Base-by-base conservation (phyloP, 2,113 vertebrate genomes). In the Pleuronectes platessa region DNA sequence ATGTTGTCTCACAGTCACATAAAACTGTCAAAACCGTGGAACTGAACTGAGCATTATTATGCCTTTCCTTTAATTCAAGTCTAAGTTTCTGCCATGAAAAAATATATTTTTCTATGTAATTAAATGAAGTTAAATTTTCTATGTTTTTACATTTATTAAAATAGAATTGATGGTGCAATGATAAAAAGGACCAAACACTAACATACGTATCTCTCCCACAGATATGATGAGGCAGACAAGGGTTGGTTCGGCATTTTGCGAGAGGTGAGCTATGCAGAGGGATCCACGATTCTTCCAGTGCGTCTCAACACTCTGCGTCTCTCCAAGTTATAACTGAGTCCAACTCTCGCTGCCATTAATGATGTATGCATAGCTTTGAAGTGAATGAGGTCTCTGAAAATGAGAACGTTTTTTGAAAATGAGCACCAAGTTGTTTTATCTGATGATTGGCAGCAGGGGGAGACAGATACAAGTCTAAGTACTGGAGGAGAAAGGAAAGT, bases 201-300 rank as follows among this genome's bases (percentile, higher is more conserved):
- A 71, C 10, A 8, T 35, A 20, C 62, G 13, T 31, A 5, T 83
- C 21, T 77, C 74, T 65, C 42, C 61, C 47, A 49, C 90, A 95
- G 94, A 61, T 94, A 93, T 10, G 93, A 94, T 13, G 96, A 98
- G 61, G 90, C 96, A 0, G 95, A 96, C 79, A 93, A 95, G 85
- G 95, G 95, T 62, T 99, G 98, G 98, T 96, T 94, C 42, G 98
- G 98, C 0, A 95, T 99, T 13, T 91, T 99, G 15, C 88, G 97
- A 45, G 97, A 99, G 90, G 96, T 99, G 0, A 90, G 94, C 60
- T 98, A 96, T 0, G 97, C 97, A 0, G 95, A 95, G 0, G 95
- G 96, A 0, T 94, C 98, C 83, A 96, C 97, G 0, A 94, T 98
- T 81, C 91, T 98, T 0, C 92, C 95, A 0, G 97, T 95, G 40